Base-by-base conservation (phyloP, 2,888 invertebrate species). In the Macaria liturata region DNA sequence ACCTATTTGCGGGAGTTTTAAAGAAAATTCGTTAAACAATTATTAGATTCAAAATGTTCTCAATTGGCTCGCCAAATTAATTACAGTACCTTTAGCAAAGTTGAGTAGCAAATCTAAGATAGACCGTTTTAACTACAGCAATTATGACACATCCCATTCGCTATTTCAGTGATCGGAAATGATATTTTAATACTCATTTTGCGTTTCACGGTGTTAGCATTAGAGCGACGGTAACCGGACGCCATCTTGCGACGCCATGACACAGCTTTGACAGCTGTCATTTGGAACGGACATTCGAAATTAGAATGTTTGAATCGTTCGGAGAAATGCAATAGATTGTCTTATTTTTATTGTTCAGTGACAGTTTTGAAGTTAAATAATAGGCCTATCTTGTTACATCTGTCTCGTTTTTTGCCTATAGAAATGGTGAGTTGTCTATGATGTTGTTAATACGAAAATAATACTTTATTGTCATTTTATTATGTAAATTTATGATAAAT, bases 221-320 rank as follows among this genome's bases (percentile, higher is more conserved):
- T 70, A 79, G 86, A 85, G 76, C 75, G 88, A 83, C 88, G 80
- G 91, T 88, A 88, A 91, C 90, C 88, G 88, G 88, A 91, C 89
- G 90, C 90, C 84, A 83, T 82, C 76, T 83, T 84, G 84, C 81
- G 76, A 58, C 75, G 83, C 83, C 83, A 83, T 88, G 84, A 88
- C 87, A 80, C 80, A 81, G 85, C 80, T 88, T 85, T 91, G 91
- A 91, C 91, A 91, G 88, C 88, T 90, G 91, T 91, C 91, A 90
- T 73, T 81, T 77, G 76, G 71, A 76, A 76, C 81, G 83, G 87
- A 88, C 87, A 86, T 87, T 85, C 82, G 78, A 78, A 87, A 84
- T 87, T 89, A 86, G 86, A 88, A 84, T 81, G 72, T 83, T 83
- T 74, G 83, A 83, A 82, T 84, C 78, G 71, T 80, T 70, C 61